These are phyloP conservation scores for Zalophus californianus DNA, from an alignment of 2,797 vertebrate genomes.

Conservation along the genomic window DNA sequence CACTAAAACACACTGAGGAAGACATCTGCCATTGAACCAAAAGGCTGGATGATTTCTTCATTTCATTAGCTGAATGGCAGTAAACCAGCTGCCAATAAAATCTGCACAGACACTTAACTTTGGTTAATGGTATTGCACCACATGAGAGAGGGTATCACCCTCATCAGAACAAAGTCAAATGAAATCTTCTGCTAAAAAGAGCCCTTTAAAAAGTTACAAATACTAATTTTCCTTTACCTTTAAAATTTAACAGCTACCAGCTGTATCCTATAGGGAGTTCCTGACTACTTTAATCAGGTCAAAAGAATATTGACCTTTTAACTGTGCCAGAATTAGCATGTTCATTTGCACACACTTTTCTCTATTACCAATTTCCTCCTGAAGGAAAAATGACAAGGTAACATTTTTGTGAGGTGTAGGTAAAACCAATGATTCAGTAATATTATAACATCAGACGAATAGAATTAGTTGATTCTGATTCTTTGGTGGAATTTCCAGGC, in stretches of 20 bases:
- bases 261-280: conserved; percentile 67
- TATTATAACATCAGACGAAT: conserved; percentile 94
- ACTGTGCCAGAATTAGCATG: conserved; percentile 62
- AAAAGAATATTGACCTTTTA: conserved; percentile 63
- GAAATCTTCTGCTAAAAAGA: conserved; percentile 84
- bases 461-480: conserved; percentile 91
- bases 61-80: conserved; percentile 73
- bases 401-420: conserved; percentile 76
- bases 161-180: conserved; percentile 82
- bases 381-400: conserved; percentile 71
- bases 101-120: conserved; percentile 83
- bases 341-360: conserved; percentile 72
- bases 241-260: conserved; percentile 69
- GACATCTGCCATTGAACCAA: conserved; percentile 76
- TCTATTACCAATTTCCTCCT: conserved; percentile 71
- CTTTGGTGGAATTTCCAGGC: conserved; percentile 93
- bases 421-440: conserved; percentile 75
- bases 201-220: conserved; percentile 85
- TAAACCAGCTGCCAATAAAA: conserved; percentile 82
- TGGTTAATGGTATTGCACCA: conserved; percentile 87
- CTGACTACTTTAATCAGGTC: conserved; percentile 63
- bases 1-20: conserved; percentile 69
- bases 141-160: conserved; percentile 67
- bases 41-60: conserved; percentile 79
- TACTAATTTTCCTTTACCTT: conserved; percentile 83